Base-by-base conservation (phyloP, 2,797 vertebrate species). In the Gobionotothen gibberifrons region DNA sequence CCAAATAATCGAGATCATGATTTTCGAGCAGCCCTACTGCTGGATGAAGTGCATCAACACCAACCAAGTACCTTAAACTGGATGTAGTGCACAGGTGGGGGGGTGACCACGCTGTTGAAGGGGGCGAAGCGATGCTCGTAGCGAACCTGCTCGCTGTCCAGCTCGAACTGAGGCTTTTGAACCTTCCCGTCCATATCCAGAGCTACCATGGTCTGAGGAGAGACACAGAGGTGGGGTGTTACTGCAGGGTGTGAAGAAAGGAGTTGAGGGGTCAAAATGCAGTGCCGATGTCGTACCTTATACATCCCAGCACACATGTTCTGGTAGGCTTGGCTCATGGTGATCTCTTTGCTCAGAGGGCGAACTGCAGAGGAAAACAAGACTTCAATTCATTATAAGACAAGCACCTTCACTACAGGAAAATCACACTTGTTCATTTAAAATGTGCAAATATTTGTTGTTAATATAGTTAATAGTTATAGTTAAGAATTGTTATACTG, bases 241-340 rank as follows among this genome's bases (percentile, higher is more conserved):
- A 32, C 46, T 21, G 64, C 14, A 17, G 14, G 36, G 26, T 40
- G 16, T 40, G 29, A 9, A 16, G 1, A 15, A 5, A 15, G 10
- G 22, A 5, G 15, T 36, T 36, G 32, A 55, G 17, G 14, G 10
- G 1, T 61, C 8, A 29, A 48, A 12, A 22, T 6, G 43, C 15
- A 58, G n/a, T 26, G 22, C 5, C 19, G 10, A 5, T 32, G n/a
- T 52, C 46, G 58, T 93, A 99, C 98, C 95, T 99, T 99, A 90
- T 99, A 99, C 98, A 99, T 99, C 78, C 98, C 98, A 74, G 98
- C 98, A 72, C 98, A 99, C 97, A 99, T 99, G 86, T 99, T 99
- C 95, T 99, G 98, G 90, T 99, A 99, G 0, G 97, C 98, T 81
- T 99, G 98, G 90, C 97, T 99, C 97, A 99, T 97, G 40, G 97